Evolutionary conservation across 2,888 invertebrate species (phyloP).

Genomic region (Seira musarum): DNA sequence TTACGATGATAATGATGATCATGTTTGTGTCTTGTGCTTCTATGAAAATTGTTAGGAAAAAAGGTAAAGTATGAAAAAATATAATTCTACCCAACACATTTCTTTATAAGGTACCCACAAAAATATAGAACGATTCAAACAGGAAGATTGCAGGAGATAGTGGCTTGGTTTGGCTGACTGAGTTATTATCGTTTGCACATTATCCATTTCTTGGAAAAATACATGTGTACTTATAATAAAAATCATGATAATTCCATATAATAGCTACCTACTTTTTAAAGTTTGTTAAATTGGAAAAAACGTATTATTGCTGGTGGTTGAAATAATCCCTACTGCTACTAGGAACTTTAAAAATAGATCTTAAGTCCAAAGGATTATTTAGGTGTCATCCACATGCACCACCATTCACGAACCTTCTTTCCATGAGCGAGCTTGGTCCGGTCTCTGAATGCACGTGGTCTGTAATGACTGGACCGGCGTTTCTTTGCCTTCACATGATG

Average conservation of each 20-base stretch:
- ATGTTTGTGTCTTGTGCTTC: constrained; percentile 7
- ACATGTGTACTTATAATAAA: not conserved
- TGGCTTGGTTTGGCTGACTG: too few species aligned
- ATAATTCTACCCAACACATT: too few species aligned
- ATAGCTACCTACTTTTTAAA: not conserved
- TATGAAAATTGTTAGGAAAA: not conserved
- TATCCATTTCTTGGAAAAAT: constrained; percentile 4
- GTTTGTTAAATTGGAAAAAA: not conserved
- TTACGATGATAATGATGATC: constrained; percentile 24
- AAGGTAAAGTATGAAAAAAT: not conserved
- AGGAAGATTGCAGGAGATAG: not conserved
- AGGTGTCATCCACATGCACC: too few species aligned
- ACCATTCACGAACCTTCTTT: too few species aligned
- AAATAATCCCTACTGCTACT: not conserved
- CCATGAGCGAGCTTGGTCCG: too few species aligned
- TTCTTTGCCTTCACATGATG: too few species aligned
- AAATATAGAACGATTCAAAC: constrained; percentile 1
- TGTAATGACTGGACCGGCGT: too few species aligned
- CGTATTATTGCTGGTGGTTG: not conserved
- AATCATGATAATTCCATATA: not conserved
- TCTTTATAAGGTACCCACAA: not conserved
- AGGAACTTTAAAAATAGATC: not conserved
- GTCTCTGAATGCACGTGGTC: too few species aligned
- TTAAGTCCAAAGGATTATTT: too few species aligned
- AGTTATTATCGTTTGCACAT: not conserved